Evolutionary conservation across 1,140 invertebrate species (phyloP).

Genomic region (Mactra quadrangularis): DNA sequence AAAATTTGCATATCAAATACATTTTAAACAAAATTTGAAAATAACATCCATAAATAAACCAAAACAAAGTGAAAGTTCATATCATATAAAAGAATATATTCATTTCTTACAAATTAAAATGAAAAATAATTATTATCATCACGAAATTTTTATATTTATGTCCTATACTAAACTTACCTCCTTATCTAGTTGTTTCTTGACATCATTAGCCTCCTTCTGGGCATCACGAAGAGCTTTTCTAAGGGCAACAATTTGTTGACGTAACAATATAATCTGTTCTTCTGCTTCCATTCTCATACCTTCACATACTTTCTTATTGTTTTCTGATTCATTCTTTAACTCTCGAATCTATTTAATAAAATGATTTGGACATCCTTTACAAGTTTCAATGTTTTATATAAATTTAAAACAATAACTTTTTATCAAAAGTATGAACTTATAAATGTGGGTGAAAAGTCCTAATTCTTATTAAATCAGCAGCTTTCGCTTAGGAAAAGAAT

Average conservation of each 20-base stretch:
- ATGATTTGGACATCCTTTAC: neutral
- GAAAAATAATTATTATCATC: too few relatives aligned
- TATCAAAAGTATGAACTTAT: neutral
- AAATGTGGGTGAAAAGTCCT: too few relatives aligned
- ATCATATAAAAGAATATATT: too few relatives aligned
- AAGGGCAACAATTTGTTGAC: conserved; percentile 80
- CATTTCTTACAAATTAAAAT: too few relatives aligned
- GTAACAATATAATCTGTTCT: conserved; percentile 77
- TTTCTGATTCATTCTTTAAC: conserved; percentile 74
- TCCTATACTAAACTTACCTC: too few relatives aligned
- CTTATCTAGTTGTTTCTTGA: conserved; percentile 80
- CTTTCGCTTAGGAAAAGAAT: too few relatives aligned
- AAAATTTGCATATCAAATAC: too few relatives aligned
- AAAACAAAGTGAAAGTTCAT: too few relatives aligned
- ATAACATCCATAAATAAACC: too few relatives aligned
- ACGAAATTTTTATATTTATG: too few relatives aligned
- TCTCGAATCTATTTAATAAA: conserved; percentile 70
- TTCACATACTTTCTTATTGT: conserved; percentile 76
- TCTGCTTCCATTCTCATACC: conserved; percentile 77
- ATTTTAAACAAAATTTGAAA: too few relatives aligned
- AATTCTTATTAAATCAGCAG: too few relatives aligned
- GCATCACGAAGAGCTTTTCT: conserved; percentile 74
- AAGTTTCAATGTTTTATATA: neutral
- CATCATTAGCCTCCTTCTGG: conserved; percentile 79
- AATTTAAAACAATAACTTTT: neutral